Percentiles rank a stretch among this genome's conserved stretches.
Conservation (phyloP, 2,113 vertebrate species). For the Stercorarius parasiticus region DNA sequence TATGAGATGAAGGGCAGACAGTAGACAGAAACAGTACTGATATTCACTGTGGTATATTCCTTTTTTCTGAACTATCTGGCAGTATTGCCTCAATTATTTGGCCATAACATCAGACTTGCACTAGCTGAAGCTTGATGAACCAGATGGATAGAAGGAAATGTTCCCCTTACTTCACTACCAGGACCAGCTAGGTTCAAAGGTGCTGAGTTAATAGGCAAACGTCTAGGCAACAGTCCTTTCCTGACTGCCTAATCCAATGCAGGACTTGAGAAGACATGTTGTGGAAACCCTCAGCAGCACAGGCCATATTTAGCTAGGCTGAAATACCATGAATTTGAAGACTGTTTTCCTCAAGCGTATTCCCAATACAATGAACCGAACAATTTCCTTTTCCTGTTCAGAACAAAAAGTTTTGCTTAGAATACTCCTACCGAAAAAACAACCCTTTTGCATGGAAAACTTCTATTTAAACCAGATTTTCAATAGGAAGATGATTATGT, state of each 20-base stretch:
- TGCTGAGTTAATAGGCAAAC: not conserved
- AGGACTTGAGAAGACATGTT: not conserved
- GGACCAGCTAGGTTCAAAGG: not conserved
- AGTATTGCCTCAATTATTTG: not conserved
- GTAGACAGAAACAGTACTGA: not conserved
- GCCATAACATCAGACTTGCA: not conserved
- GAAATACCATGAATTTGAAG: not conserved
- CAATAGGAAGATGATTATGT: not conserved
- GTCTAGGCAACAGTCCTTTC: not conserved
- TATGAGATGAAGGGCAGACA: not conserved
- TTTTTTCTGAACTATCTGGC: not conserved
- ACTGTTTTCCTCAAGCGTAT: not conserved
- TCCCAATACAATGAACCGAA: conserved; percentile 30
- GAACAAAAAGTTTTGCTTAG: conserved; percentile 33
- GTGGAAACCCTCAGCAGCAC: not conserved
- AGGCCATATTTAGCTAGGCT: not conserved
- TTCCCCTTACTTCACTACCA: not conserved
- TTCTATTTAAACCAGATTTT: conserved; percentile 55
- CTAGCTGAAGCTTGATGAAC: not conserved
- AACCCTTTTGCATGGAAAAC: not conserved
- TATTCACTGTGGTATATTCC: not conserved
- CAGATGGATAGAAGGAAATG: not conserved
- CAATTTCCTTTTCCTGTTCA: conserved; percentile 5
- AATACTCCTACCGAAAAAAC: not conserved
- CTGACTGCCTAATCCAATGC: not conserved